A percentile compares a stretch with the other conserved stretches of the same genome.
These are phyloP conservation scores for Sebastes jordani DNA, from an alignment of 2,797 vertebrate genomes.

Conservation along the genomic window DNA sequence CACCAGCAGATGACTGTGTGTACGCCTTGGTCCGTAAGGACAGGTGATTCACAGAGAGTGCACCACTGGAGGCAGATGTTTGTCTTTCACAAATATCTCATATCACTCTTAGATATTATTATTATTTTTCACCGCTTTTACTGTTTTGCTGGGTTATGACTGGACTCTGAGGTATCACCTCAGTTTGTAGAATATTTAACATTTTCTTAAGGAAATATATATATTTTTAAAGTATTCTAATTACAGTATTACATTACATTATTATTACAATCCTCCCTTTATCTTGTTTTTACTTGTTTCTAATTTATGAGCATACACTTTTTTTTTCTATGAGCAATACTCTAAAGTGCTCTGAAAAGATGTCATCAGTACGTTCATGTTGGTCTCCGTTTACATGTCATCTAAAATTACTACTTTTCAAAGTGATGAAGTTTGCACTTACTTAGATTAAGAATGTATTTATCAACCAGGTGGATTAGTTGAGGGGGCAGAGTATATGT, in stretches of 20 bases:
- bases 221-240: neutral
- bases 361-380: neutral
- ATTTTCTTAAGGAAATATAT: neutral
- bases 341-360: neutral
- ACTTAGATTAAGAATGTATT: neutral
- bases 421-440: neutral
- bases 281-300: neutral
- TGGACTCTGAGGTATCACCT: neutral
- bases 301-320: neutral
- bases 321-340: neutral
- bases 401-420: neutral
- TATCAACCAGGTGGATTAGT: neutral
- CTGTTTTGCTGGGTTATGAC: neutral
- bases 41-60: slow-evolving; percentile 29
- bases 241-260: neutral
- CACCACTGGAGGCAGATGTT: neutral
- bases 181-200: neutral
- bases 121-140: neutral
- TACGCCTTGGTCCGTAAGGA: slow-evolving; percentile 42
- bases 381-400: neutral
- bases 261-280: neutral
- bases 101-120: neutral
- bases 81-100: neutral
- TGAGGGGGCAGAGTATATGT: neutral
- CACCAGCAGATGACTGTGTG: slow-evolving; percentile 20